Percentiles rank a stretch among this genome's conserved stretches.
Conservation (phyloP, 2,797 vertebrate species). For the Hyperoplus lanceolatus region DNA sequence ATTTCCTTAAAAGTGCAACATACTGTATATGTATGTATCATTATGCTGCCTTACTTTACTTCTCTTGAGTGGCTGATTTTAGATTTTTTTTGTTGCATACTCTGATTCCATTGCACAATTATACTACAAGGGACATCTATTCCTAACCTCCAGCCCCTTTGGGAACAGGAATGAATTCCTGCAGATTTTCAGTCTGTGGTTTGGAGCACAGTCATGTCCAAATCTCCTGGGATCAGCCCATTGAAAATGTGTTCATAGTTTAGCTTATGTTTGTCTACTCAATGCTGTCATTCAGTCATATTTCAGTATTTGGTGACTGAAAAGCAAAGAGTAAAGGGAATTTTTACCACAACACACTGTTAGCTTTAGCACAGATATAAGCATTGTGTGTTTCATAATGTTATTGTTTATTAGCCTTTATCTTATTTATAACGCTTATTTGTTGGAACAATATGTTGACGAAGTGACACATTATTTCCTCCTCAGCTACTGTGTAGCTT, state of each 20-base stretch:
- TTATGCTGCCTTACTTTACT: conserved; percentile 23
- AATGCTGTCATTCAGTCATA: conserved; percentile 11
- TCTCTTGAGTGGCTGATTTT: conserved; percentile 10
- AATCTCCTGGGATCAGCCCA: conserved; percentile 19
- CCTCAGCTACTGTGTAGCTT: neutral
- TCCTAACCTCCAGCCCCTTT: conserved; percentile 26
- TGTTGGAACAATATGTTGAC: neutral
- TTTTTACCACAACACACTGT: neutral
- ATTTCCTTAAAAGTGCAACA: too few relatives aligned
- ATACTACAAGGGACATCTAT: conserved; percentile 44
- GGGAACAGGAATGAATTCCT: conserved; percentile 51
- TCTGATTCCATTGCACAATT: conserved; percentile 34
- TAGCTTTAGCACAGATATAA: conserved; percentile 3
- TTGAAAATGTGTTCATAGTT: conserved; percentile 38
- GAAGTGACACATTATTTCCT: neutral
- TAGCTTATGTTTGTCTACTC: neutral
- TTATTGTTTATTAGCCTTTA: neutral
- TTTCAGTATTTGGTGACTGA: conserved; percentile 1
- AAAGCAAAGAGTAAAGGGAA: neutral
- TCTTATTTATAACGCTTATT: neutral
- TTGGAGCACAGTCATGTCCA: conserved; percentile 45
- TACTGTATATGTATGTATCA: too few relatives aligned
- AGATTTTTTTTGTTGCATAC: conserved; percentile 17
- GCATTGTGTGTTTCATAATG: neutral
- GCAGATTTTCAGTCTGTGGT: conserved; percentile 43